These are phyloP conservation scores for Drusus annulatus DNA, from an alignment of 1,140 invertebrate genomes.

Conservation along the genomic window DNA sequence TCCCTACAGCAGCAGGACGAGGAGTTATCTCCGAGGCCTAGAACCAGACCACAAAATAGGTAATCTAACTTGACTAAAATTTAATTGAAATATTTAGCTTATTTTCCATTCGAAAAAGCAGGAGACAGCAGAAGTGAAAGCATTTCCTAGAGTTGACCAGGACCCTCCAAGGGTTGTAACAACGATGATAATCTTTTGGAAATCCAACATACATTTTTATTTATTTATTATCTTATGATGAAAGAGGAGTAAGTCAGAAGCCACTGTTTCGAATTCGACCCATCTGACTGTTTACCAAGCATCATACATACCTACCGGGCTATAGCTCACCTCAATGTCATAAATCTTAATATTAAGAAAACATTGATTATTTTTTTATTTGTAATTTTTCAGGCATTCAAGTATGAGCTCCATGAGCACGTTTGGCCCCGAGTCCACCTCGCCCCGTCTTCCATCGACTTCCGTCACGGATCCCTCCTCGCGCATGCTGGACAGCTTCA, in stretches of 20 bases:
- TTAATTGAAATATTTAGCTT: no score
- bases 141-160: no score
- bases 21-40: conserved; percentile 44
- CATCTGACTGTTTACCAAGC: no score
- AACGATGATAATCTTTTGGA: no score
- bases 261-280: no score
- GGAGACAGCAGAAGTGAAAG: no score
- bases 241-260: no score
- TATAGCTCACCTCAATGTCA: neutral
- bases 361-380: neutral
- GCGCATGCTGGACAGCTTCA: conserved; percentile 43
- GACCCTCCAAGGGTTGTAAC: no score
- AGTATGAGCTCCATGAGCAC: conserved; percentile 47
- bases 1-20: conserved; percentile 52
- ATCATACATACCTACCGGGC: neutral
- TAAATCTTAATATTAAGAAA: neutral
- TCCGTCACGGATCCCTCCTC: conserved; percentile 53
- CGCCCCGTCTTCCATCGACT: neutral
- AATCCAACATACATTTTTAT: no score
- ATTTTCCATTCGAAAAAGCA: no score
- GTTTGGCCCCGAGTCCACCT: conserved; percentile 8
- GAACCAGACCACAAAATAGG: conserved; percentile 15
- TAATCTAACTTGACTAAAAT: neutral
- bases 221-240: no score
- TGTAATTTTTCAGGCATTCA: conserved; percentile 50